phyloP scores from a whole-genome alignment of 2,113 vertebrate species.

The Mola mola region DNA sequence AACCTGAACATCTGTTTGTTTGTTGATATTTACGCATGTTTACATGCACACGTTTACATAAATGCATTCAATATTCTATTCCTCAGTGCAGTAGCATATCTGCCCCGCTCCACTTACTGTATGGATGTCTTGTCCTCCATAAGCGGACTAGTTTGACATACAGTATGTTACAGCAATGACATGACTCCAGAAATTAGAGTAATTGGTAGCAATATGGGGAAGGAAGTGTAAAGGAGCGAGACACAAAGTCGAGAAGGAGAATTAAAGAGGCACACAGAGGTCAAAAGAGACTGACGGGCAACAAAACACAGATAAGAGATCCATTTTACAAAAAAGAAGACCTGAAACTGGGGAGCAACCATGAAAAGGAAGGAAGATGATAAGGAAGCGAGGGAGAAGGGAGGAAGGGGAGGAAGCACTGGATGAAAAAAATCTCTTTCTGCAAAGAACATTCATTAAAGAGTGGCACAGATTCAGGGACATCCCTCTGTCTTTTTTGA shows the following conservation, averaged over 20 bases:
- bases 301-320: neutral
- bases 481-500: slow-evolving; percentile 8
- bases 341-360: neutral
- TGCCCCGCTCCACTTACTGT: slow-evolving; percentile 24
- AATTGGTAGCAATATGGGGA: slow-evolving; percentile 31
- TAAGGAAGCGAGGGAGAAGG: slow-evolving; percentile 7
- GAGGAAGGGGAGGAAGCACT: slow-evolving; percentile 4
- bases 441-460: slow-evolving; percentile 21
- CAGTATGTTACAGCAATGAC: slow-evolving; percentile 11
- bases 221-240: too few species aligned
- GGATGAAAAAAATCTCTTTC: slow-evolving; percentile 58
- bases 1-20: slow-evolving; percentile 4
- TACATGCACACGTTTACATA: slow-evolving; percentile 6
- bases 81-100: neutral
- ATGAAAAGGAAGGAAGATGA: slow-evolving; percentile 13
- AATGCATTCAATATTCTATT: slow-evolving; percentile 10
- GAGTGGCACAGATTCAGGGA: slow-evolving; percentile 27
- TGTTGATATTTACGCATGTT: slow-evolving; percentile 13
- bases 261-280: neutral
- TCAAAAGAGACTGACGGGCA: too few species aligned
- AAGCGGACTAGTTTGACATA: neutral
- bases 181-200: slow-evolving; percentile 40
- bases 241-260: slow-evolving; percentile 4
- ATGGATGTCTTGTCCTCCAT: neutral
- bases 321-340: neutral